A percentile compares a stretch with the other conserved stretches of the same genome.
These are phyloP conservation scores for Myxocyprinus asiaticus DNA, from an alignment of 2,113 vertebrate species.

Conservation along the genomic window DNA sequence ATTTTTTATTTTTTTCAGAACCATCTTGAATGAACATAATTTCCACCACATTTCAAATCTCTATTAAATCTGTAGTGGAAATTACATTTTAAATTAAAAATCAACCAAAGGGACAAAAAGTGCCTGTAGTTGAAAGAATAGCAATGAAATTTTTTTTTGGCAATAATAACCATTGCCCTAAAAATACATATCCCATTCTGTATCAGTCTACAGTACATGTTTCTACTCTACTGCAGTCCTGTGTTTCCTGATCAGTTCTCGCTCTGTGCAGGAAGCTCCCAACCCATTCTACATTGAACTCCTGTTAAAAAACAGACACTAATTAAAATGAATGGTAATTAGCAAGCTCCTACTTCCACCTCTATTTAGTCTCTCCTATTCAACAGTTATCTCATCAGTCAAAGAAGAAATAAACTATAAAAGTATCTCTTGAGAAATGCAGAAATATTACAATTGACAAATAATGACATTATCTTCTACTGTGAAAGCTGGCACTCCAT, in stretches of 20 bases:
- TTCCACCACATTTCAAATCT: too few relatives aligned
- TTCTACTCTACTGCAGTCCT: background rate
- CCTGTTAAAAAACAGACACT: conserved; percentile 33
- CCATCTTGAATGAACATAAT: too few relatives aligned
- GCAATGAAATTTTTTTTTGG: too few relatives aligned
- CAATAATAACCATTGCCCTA: background rate
- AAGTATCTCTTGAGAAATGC: conserved; percentile 1
- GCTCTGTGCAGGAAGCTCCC: too few relatives aligned
- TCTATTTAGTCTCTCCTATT: conserved; percentile 9
- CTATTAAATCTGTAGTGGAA: too few relatives aligned
- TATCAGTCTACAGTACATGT: background rate
- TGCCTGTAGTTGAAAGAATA: too few relatives aligned
- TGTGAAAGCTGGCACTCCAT: background rate
- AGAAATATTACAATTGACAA: background rate
- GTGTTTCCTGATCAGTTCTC: too few relatives aligned
- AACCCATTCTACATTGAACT: background rate
- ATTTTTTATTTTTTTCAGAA: too few relatives aligned
- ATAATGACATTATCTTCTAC: conserved; percentile 35
- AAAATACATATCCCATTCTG: background rate
- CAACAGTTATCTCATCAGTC: background rate
- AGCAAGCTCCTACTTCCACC: conserved; percentile 27
- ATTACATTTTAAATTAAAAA: background rate
- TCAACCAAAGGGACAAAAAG: background rate
- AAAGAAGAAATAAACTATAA: background rate
- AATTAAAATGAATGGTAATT: conserved; percentile 46